These are phyloP conservation scores for Botia kubotai DNA, from an alignment of 2,797 vertebrate genomes.

Conservation along the genomic window DNA sequence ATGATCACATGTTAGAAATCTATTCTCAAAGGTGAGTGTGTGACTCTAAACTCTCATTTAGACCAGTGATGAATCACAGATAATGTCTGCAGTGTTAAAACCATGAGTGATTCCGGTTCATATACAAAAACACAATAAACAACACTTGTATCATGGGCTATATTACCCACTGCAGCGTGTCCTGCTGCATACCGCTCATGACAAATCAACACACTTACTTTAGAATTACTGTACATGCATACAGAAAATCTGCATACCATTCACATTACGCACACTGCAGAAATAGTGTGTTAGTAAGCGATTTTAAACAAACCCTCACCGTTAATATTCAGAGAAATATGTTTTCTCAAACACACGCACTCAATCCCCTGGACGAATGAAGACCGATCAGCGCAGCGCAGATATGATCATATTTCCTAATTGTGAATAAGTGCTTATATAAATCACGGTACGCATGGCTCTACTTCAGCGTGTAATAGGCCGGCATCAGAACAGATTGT, in stretches of 20 bases:
- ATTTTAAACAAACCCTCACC: not conserved
- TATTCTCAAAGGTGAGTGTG: constrained; percentile 28
- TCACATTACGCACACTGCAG: not conserved
- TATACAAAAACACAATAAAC: not conserved
- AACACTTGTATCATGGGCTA: not conserved
- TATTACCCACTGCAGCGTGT: not conserved
- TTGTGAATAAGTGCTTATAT: constrained; percentile 48
- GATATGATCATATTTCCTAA: constrained; percentile 56
- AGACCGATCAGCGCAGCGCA: constrained; percentile 27
- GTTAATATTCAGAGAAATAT: constrained; percentile 30
- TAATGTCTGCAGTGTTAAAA: not conserved
- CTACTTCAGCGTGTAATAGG: constrained; percentile 27
- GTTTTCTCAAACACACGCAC: not conserved
- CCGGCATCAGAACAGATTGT: constrained; percentile 46
- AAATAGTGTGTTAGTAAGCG: not conserved
- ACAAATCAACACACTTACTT: not conserved
- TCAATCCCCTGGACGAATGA: constrained; percentile 30
- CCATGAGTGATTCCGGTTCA: not conserved
- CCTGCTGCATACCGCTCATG: not conserved
- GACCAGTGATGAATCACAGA: constrained; percentile 52
- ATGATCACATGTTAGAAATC: constrained; percentile 49
- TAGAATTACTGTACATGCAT: not conserved
- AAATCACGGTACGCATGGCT: constrained; percentile 36
- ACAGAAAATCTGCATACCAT: no score
- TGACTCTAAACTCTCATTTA: constrained; percentile 31